Percentiles rank a stretch among this genome's conserved stretches.
phyloP scores from a whole-genome alignment of 2,888 invertebrate species.

The Macrosoma leucophasiata region DNA sequence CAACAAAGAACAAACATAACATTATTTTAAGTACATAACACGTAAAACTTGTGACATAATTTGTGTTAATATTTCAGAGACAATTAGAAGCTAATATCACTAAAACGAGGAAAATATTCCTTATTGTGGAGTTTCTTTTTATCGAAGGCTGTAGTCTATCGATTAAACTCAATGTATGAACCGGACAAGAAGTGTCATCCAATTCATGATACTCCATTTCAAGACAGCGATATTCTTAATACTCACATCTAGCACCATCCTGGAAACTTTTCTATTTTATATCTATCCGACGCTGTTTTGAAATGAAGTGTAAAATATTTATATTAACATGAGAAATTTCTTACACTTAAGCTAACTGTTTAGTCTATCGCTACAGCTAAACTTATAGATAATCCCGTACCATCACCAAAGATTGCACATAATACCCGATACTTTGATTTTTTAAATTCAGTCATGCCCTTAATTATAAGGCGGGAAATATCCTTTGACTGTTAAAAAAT shows the following conservation, averaged over 20 bases:
- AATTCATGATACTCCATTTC: conserved; percentile 66
- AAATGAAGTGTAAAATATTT: conserved; percentile 54
- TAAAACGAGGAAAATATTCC: conserved; percentile 71
- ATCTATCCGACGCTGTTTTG: conserved; percentile 53
- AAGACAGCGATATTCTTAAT: conserved; percentile 49
- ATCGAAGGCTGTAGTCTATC: conserved; percentile 14
- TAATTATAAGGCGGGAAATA: conserved; percentile 44
- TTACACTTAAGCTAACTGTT: conserved; percentile 39
- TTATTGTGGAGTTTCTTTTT: conserved; percentile 50
- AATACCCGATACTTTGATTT: conserved; percentile 85
- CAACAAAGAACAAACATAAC: conserved; percentile 71
- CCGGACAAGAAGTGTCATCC: conserved; percentile 71
- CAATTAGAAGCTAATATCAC: conserved; percentile 75
- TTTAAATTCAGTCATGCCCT: conserved; percentile 73
- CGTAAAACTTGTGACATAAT: conserved; percentile 69
- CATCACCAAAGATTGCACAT: conserved; percentile 89
- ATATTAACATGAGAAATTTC: conserved; percentile 41
- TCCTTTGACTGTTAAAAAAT: conserved; percentile 69
- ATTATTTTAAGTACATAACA: conserved; percentile 60
- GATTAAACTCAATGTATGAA: conserved; percentile 41
- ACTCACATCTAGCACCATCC: conserved; percentile 54
- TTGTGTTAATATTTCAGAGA: conserved; percentile 66
- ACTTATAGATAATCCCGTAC: conserved; percentile 70
- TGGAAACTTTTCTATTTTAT: conserved; percentile 33
- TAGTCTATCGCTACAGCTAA: conserved; percentile 45